A percentile compares a stretch with the other conserved stretches of the same genome.
phyloP scores from a whole-genome alignment of 2,113 vertebrate genomes.

The Scartelaos histophorus region DNA sequence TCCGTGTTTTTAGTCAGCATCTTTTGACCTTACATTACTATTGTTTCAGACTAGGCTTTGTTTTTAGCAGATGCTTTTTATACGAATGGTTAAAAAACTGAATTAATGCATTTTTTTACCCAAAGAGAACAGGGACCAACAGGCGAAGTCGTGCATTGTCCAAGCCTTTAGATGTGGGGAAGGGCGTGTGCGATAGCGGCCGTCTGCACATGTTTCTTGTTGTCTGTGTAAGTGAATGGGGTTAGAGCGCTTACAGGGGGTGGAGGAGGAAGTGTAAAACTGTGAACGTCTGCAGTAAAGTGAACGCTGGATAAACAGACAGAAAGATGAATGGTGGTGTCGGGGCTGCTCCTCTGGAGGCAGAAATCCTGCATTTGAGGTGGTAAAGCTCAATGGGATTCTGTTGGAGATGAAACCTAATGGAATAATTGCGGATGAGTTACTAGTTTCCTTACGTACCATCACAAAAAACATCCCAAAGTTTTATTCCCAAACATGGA shows the following conservation, averaged over 20 bases:
- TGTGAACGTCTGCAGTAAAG: constrained; percentile 21
- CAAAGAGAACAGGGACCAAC: no score
- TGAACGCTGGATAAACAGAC: constrained; percentile 26
- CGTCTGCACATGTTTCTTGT: constrained; percentile 79
- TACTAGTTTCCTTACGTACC: background rate
- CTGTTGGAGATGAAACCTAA: background rate
- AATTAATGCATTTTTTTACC: no score
- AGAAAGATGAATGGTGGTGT: constrained; percentile 18
- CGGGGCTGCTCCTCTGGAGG: background rate
- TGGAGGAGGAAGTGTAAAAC: constrained; percentile 62
- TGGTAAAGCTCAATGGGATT: background rate
- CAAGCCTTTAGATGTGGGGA: constrained; percentile 57
- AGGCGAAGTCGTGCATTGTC: constrained; percentile 51
- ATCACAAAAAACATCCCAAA: background rate
- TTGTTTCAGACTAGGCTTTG: no score
- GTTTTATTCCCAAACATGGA: no score
- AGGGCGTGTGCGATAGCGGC: constrained; percentile 69
- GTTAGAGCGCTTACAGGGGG: constrained; percentile 17
- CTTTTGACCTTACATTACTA: no score
- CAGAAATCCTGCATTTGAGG: background rate
- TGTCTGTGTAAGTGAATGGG: constrained; percentile 59
- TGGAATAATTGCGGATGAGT: background rate
- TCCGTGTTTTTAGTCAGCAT: no score
- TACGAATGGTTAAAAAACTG: no score
- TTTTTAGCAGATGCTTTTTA: no score